Evolutionary conservation across 2,113 vertebrate species (phyloP), one percentile per base, ranked within the genome.

Genomic region (Rattus rattus): DNA sequence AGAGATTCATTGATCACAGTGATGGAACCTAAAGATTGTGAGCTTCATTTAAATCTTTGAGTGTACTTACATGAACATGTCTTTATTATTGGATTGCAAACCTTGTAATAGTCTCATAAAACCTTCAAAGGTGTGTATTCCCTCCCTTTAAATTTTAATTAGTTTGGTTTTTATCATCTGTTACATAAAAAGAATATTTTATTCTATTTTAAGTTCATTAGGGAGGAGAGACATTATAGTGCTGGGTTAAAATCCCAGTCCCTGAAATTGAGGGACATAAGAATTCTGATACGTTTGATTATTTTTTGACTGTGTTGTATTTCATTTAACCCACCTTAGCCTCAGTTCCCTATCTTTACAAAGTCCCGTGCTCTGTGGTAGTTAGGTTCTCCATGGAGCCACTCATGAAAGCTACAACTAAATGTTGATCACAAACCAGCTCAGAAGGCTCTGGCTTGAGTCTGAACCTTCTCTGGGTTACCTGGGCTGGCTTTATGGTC

Each of bases 1-100:
- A 97, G 93, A 96, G 75, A 96, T 96, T 96, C 90, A 96, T 90
- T 95, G 87, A 97, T 97, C 73, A 95, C 84, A 88, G 0, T 93
- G 77, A 94, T 97, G 95, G 28, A 97, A 39, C 77, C 59, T 96
- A 85, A 22, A 96, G 72, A 20, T 90, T 96, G 90, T 94, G 33
- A 86, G 67, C 28, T 90, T 97, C 59, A 89, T 90, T 97, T 95
- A 95, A 97, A 92, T 75, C 39, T 95, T 81, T 94, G 76, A 92
- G 63, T 88, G 54, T 94, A 91, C 24, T 95, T 92, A 70, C 7
- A 90, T 70, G 30, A 83, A 72, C 14, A 33, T 90, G 30, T 81
- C 77, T 90, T 95, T 95, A 89, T 96, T 90, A 91, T 49, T 94
- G 59, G n/a, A 92, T 96, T 96, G 0, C 86, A 92, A 92, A 91